Evolutionary conservation across 1,140 invertebrate genomes (phyloP), one percentile per base, ranked within the genome.

Genomic region (Danaus melanippus): DNA sequence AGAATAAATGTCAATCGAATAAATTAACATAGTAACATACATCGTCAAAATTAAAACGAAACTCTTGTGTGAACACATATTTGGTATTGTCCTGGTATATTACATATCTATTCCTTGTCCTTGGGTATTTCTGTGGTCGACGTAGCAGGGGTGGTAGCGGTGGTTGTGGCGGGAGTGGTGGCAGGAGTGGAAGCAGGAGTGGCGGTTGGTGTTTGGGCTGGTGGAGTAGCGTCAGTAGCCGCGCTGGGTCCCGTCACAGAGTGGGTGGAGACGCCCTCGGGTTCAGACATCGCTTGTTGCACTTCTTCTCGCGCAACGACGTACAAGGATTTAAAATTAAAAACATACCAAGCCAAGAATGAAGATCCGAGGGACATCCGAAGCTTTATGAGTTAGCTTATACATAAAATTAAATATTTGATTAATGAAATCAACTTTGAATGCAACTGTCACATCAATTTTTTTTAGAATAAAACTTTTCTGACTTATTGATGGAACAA

Each of bases 241-340:
- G 51, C 12, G 2, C 46, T 51, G 11, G 58, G 48, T 9, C 42
- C 45, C 42, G 11, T 10, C 69, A 42, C 0, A 32, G 21, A 32
- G 21, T 32, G 21, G 21, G 21, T 32, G 21, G 21, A 32, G 5
- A 32, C 21, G 21, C 21, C 21, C 21, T 32, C 21, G 21, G 21
- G 21, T 32, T 73, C 69, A 10, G 56, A 64, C 12, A 50, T 55
- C 39, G 64, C 69, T 54, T 58, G 63, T 51, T 73, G 70, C 62
- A 81, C 76, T 78, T 84, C 79, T 81, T 71, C 62, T 47, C 50
- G 58, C 10, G 39, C 54, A 49, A 55, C 21, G 21, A 32, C 21
- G 21, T 8, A 32, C 21, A 32, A 32, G 21, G 21, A 32, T 32
- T 32, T 32, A 32, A 32, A 1, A 32, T 32, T 32, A 32, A 32